These are phyloP conservation scores for Hyperoplus lanceolatus DNA, from an alignment of 2,797 vertebrate genomes.

Conservation along the genomic window DNA sequence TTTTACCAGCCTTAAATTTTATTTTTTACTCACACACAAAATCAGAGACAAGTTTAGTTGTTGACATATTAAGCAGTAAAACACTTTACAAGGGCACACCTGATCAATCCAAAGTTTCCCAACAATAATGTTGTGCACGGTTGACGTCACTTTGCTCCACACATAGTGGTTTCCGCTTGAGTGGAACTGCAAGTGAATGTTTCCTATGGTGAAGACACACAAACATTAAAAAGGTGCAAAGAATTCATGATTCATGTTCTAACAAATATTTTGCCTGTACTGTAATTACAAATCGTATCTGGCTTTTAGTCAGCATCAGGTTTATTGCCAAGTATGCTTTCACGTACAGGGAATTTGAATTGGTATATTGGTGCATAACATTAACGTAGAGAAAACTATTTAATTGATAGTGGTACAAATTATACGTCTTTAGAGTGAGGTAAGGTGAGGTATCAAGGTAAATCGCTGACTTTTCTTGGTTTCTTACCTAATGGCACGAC, in stretches of 20 bases:
- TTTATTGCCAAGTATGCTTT: too few species aligned
- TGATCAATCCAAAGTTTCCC: conserved; percentile 98
- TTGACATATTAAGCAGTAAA: neutral
- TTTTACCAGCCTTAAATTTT: neutral
- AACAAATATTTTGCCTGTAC: conserved; percentile 9
- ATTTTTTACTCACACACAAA: neutral
- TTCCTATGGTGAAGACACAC: conserved; percentile 79
- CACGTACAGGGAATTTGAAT: too few species aligned
- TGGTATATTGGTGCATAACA: too few species aligned
- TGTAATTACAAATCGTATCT: neutral
- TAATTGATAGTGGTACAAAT: too few species aligned
- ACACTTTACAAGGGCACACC: conserved; percentile 77
- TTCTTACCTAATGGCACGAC: conserved; percentile 93
- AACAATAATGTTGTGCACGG: conserved; percentile 97
- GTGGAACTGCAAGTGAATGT: conserved; percentile 95
- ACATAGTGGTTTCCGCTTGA: conserved; percentile 93
- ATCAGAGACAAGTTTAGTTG: neutral
- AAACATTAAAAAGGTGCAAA: neutral
- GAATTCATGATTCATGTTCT: neutral
- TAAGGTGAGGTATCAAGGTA: neutral
- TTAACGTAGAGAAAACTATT: too few species aligned
- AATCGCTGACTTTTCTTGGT: neutral
- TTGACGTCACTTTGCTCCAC: conserved; percentile 97
- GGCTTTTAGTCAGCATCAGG: neutral
- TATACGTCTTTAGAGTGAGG: too few species aligned